Evolutionary conservation across 1,140 invertebrate genomes (phyloP), one percentile per base, ranked within the genome.

Genomic region (Nymphalis io): DNA sequence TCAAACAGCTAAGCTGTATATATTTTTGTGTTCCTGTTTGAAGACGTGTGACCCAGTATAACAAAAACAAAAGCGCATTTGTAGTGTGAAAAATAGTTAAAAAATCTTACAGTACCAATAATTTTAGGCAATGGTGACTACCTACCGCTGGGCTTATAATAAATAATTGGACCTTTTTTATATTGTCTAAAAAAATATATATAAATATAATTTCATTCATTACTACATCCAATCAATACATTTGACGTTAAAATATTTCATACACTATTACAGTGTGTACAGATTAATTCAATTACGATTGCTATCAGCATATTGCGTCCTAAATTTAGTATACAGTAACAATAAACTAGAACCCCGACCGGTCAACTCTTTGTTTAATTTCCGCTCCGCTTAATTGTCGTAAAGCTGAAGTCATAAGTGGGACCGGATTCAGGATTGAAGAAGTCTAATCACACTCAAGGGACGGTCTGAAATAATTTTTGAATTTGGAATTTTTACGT

Each of bases 321-420:
- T 60, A 48, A 18, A 67, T 60, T 51, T 38, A 51, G 65, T 57
- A 8, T 46, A 48, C 62, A 57, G 42, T 67, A 57, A 60, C 58
- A 67, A 60, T 60, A 67, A 67, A 67, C 65, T 67, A 58, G 27
- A 38, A 46, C 66, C 66, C 58, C 6, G 46, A 53, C 39, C 59
- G 46, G 46, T 61, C 59, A 55, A 68, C 55, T 61, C 66, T 64
- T 67, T 70, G 62, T 70, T 70, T 42, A 70, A 70, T 63, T 60
- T 55, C 44, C 55, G 57, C 8, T 51, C 4, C 55, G 57, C 57
- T 70, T 70, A 65, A 65, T 70, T 64, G 68, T 70, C 68, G 62
- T 70, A 38, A 70, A 70, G 62, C 60, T 70, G 62, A 38, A 48
- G 48, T 55, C 44, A 64, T 64, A 70, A 70, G 57, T 53, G 51